Conservation (phyloP, 53 echinoderm and acorn worm genomes). For the Luidia sarsii region DNA sequence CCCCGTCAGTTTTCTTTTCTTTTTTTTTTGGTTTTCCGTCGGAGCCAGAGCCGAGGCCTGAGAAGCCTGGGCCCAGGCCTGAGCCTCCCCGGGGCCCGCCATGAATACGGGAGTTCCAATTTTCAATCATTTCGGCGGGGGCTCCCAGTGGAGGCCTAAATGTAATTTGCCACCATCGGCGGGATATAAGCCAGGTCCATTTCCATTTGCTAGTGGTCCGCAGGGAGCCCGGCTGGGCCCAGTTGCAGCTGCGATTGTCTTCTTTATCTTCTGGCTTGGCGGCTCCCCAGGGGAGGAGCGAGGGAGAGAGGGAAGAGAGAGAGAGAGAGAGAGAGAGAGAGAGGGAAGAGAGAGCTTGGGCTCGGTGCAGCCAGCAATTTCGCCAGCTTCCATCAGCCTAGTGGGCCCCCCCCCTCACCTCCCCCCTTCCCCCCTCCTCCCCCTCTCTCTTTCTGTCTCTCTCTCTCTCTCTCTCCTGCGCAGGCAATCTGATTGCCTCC, state of each 20-base stretch:
- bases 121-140: constrained; percentile 49
- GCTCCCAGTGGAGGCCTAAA: constrained; percentile 44
- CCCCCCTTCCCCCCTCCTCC: no score
- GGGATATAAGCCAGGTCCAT: constrained; percentile 57
- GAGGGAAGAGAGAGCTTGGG: no score
- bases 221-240: constrained; percentile 31
- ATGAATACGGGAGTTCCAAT: constrained; percentile 56
- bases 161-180: constrained; percentile 57
- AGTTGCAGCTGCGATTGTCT: constrained; percentile 55
- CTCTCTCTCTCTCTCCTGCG: no score
- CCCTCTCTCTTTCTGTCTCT: no score
- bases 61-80: constrained; percentile 21
- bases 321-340: no score
- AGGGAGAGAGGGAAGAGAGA: no score
- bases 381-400: constrained; percentile 34
- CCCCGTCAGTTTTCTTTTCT: not conserved
- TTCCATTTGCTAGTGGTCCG: constrained; percentile 47
- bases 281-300: constrained; percentile 41
- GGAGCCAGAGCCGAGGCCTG: constrained; percentile 8
- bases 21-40: not conserved
- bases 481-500: constrained; percentile 51
- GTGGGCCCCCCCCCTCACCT: constrained; percentile 44
- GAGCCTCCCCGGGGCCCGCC: constrained; percentile 36
- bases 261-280: constrained; percentile 32
- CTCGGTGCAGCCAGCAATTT: constrained; percentile 46